A percentile compares a stretch with the other conserved stretches of the same genome.
These are phyloP conservation scores for Pogonocherus hispidulus DNA, from an alignment of 2,888 invertebrate genomes.

Conservation along the genomic window DNA sequence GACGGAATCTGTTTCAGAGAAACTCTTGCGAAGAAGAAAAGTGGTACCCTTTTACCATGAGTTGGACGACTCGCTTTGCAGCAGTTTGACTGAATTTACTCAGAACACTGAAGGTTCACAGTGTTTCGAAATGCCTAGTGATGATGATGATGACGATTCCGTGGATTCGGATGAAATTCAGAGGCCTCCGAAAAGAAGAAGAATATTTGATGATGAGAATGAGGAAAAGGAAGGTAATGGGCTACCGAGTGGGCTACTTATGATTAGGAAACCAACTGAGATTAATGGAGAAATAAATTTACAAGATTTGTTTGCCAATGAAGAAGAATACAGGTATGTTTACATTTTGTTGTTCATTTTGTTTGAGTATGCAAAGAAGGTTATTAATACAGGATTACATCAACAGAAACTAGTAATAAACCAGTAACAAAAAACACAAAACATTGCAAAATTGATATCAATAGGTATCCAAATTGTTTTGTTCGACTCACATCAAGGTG, in stretches of 20 bases:
- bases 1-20: conserved; percentile 51
- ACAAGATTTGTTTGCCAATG: conserved; percentile 49
- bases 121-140: conserved; percentile 56
- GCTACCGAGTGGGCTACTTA: conserved; percentile 9
- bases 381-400: too few species aligned
- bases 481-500: too few species aligned
- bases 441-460: too few species aligned
- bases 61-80: conserved; percentile 62
- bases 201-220: conserved; percentile 38
- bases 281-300: conserved; percentile 32
- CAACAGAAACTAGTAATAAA: too few species aligned
- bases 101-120: conserved; percentile 59
- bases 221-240: conserved; percentile 27
- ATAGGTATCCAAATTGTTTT: too few species aligned
- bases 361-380: too few species aligned
- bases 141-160: conserved; percentile 57
- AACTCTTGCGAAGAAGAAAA: conserved; percentile 53
- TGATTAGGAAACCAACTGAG: conserved; percentile 32
- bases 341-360: conserved; percentile 21
- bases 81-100: conserved; percentile 60
- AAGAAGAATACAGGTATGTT: conserved; percentile 55
- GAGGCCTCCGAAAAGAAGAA: conserved; percentile 34
- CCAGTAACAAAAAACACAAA: too few species aligned
- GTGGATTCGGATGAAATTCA: conserved; percentile 45
- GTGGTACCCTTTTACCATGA: conserved; percentile 60